Evolutionary conservation across 2,888 invertebrate species (phyloP), one percentile per base, ranked within the genome.

Genomic region (Phyllotreta cruciferae): DNA sequence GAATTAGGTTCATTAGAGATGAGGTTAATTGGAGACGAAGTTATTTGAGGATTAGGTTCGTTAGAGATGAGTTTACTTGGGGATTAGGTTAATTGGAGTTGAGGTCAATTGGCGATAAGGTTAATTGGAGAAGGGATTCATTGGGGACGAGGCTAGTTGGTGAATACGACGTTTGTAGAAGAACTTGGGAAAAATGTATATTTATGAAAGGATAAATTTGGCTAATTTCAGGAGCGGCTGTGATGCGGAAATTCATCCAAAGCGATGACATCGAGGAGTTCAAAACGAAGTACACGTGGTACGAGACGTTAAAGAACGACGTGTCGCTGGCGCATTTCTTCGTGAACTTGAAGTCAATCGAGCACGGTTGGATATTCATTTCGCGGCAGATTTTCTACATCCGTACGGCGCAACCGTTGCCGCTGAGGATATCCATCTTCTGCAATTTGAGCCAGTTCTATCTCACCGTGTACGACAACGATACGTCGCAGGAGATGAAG

Each of bases 401-500:
- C 7, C 72, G 72, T 9, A 58, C 64, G 1, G 14, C 11, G 1
- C 11, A 63, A 0, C 64, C 70, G 0, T n/a, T 73, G 6, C 6
- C 47, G 0, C 42, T 80, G 10, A 75, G 75, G 63, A 73, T 77
- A 7, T 67, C 69, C 42, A 50, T 79, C 36, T 76, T 77, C 64
- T 73, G 71, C 50, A 70, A 74, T 36, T 13, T 78, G 3, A 45
- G 62, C 2, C 54, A 69, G 34, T 77, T 73, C 56, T 66, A 73
- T 34, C 66, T 80, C 5, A 67, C 78, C 44, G 76, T 79, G 0
- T 77, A 78, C 58, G 69, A 80, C 63, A 81, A 80, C 54, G 80
- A 80, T 57, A 75, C 71, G 3, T 53, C 63, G 7, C 38, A 67
- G 34, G 80, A 80, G 69, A 69, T 75, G 6, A 64, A 64, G 35